phyloP scores from a whole-genome alignment of 2,888 invertebrate genomes.

The Caenorhabditis angaria region DNA sequence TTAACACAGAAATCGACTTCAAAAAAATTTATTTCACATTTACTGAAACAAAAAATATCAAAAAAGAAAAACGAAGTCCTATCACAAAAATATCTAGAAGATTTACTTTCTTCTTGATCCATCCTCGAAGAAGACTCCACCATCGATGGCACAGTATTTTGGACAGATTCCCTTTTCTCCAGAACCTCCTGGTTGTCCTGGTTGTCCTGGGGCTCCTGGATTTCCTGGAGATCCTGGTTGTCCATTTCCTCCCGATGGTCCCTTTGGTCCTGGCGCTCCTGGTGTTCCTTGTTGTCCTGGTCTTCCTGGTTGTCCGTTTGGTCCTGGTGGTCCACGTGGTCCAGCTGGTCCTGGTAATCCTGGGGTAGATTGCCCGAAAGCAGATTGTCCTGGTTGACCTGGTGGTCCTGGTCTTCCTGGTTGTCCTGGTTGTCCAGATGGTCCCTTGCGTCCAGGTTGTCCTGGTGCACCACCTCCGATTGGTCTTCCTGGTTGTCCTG shows the following conservation, averaged over 20 bases:
- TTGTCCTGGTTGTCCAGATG: slow-evolving; percentile 57
- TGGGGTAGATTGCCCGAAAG: slow-evolving; percentile 24
- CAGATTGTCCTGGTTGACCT: slow-evolving; percentile 46
- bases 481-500: slow-evolving; percentile 55
- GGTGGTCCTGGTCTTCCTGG: slow-evolving; percentile 48
- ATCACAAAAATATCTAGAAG: background rate
- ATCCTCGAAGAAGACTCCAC: slow-evolving; percentile 70
- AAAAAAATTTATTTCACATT: background rate
- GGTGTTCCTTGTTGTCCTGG: slow-evolving; percentile 46
- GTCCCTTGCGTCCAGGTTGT: slow-evolving; percentile 54
- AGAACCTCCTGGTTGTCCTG: slow-evolving; percentile 55
- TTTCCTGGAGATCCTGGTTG: slow-evolving; percentile 53
- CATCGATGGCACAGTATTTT: slow-evolving; percentile 70
- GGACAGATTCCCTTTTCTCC: slow-evolving; percentile 56
- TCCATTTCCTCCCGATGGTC: slow-evolving; percentile 55
- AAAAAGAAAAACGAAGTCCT: background rate
- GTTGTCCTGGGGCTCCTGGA: slow-evolving; percentile 55
- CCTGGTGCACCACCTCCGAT: slow-evolving; percentile 47
- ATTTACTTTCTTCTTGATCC: slow-evolving; percentile 56
- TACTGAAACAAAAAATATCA: background rate
- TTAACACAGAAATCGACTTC: background rate
- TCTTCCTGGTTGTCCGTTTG: slow-evolving; percentile 48
- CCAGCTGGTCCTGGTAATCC: slow-evolving; percentile 54
- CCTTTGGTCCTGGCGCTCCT: slow-evolving; percentile 55
- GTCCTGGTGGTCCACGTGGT: slow-evolving; percentile 49